Evolutionary conservation across 2,113 vertebrate genomes (phyloP).

Genomic region (Malaclemys terrapin): DNA sequence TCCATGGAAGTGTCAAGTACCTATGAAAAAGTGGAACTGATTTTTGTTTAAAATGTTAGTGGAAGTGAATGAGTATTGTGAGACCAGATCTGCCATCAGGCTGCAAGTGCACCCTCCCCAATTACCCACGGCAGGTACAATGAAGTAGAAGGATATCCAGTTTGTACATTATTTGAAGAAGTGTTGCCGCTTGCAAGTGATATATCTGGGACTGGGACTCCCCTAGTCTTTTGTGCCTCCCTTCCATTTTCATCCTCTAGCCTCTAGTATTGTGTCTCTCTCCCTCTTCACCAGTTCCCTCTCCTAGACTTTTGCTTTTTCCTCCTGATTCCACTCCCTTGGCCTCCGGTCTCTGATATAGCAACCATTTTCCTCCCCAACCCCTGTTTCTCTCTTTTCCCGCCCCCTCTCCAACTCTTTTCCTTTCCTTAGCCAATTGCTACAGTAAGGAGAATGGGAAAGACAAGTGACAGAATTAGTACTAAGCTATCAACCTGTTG

Average conservation of each 20-base stretch:
- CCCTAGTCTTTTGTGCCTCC: background rate
- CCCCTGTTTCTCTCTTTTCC: background rate
- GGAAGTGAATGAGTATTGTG: background rate
- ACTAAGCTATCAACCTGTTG: background rate
- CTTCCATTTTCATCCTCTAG: background rate
- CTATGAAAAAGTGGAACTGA: background rate
- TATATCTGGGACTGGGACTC: background rate
- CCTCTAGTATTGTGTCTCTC: background rate
- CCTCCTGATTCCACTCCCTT: background rate
- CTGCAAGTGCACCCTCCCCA: background rate
- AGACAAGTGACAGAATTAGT: background rate
- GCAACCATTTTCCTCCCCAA: background rate
- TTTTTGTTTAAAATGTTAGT: background rate
- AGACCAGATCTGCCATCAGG: background rate
- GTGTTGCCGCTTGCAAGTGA: background rate
- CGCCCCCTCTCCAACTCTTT: accelerated
- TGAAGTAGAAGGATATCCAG: background rate
- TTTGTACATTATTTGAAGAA: background rate
- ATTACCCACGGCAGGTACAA: background rate
- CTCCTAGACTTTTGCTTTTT: background rate
- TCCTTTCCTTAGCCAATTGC: background rate
- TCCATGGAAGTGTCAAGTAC: accelerated
- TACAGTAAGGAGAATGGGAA: background rate
- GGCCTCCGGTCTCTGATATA: background rate
- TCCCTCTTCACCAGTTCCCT: background rate